Base-by-base conservation (phyloP, 2,888 invertebrate species). In the Cerastoderma edule region DNA sequence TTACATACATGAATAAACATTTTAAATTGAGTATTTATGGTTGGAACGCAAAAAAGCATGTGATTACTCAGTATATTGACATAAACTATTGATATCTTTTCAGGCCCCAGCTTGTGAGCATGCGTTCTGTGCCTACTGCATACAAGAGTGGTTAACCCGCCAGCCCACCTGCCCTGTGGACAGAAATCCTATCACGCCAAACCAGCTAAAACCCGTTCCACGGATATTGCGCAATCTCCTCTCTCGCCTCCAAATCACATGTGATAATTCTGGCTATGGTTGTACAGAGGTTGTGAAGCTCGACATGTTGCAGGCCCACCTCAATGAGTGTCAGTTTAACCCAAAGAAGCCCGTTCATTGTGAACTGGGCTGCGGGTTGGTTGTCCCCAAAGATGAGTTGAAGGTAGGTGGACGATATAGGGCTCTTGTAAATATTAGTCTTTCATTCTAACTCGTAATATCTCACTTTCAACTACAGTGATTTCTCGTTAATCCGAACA, bases 161-260 rank as follows among this genome's bases (percentile, higher is more conserved):
- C 98, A 98, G 92, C 97, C 97, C 24, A 98, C 97, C 44, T 99
- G 98, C 91, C 98, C 98, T 3, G 96, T 98, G 57, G 98, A 99
- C 93, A 95, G 98, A 68, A 97, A 97, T 91, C 95, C 96, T 66
- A 96, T 98, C 85, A 97, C 97, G 46, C 95, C 96, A n/a, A 91
- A 90, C 79, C 97, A 98, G 93, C 94, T 99, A 39, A 95, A 97
- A 92, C 96, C 97, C 78, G 98, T 98, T 83, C 98, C 98, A 54
- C 95, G 98, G 91, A 98, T 99, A 92, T 95, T 98, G 86, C 95
- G 97, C 90, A 99, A 98, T 93, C 94, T 99, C 83, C 94, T 99
- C 80, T 96, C 97, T 89, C 96, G 89, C 91, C 94, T 98, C 79
- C 95, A 96, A 86, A 98, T 98, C 87, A 95, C 95, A 89, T 99